phyloP scores from a whole-genome alignment of 2,888 invertebrate species.

The Pachliopta kotzebuea region DNA sequence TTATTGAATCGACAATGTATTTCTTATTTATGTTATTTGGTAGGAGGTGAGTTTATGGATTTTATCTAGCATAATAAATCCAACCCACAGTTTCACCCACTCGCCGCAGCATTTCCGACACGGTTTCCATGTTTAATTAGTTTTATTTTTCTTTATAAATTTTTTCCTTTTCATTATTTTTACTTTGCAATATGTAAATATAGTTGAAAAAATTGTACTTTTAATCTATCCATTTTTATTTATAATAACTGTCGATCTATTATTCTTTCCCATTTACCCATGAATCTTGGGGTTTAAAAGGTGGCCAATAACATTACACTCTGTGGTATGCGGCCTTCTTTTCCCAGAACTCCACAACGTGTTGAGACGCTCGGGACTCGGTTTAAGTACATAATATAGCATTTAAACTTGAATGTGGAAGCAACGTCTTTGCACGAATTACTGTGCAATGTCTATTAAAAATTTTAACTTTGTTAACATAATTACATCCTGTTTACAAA shows the following conservation, averaged over 20 bases:
- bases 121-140: background rate
- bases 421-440: slow-evolving; percentile 23
- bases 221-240: no score
- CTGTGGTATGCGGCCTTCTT: slow-evolving; percentile 75
- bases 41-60: background rate
- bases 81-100: background rate
- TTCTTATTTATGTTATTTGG: background rate
- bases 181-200: no score
- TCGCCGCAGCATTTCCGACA: background rate
- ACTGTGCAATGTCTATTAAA: slow-evolving; percentile 24
- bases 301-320: slow-evolving; percentile 59
- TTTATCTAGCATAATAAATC: background rate
- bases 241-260: background rate
- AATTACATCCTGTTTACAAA: background rate
- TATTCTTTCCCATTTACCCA: slow-evolving; percentile 29
- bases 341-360: slow-evolving; percentile 68
- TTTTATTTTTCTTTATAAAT: background rate
- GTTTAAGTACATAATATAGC: slow-evolving; percentile 24
- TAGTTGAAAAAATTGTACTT: no score
- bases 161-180: background rate
- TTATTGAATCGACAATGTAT: background rate
- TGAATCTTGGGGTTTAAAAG: slow-evolving; percentile 49
- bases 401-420: slow-evolving; percentile 28
- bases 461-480: background rate
- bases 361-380: slow-evolving; percentile 40